Evolutionary conservation across 2,888 invertebrate genomes (phyloP).

Genomic region (Tetropium fuscum): DNA sequence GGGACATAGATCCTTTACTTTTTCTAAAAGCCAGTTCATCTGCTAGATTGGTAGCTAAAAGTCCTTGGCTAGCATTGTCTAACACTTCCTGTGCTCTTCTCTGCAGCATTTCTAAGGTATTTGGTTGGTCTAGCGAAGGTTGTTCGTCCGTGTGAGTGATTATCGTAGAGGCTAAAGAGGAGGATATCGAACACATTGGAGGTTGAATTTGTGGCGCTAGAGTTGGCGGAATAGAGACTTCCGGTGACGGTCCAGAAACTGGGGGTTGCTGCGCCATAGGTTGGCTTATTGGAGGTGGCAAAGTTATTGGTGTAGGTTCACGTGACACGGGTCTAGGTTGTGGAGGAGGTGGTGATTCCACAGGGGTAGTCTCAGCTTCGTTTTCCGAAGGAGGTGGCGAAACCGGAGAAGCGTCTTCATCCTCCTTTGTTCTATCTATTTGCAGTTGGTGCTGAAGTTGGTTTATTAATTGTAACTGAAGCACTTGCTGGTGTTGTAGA

Average conservation of each 20-base stretch:
- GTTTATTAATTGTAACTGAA: constrained; percentile 93
- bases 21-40: constrained; percentile 90
- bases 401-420: constrained; percentile 61
- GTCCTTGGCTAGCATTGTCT: constrained; percentile 92
- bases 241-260: constrained; percentile 54
- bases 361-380: constrained; percentile 56
- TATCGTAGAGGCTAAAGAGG: constrained; percentile 86
- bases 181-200: constrained; percentile 81
- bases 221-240: constrained; percentile 65
- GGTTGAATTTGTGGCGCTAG: constrained; percentile 73
- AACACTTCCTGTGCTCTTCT: constrained; percentile 92
- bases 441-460: constrained; percentile 93
- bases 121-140: constrained; percentile 83
- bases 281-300: constrained; percentile 61
- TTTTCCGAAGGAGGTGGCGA: constrained; percentile 60
- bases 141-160: constrained; percentile 83
- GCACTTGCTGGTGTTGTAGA: constrained; percentile 94
- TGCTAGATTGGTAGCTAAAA: constrained; percentile 89
- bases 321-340: constrained; percentile 69
- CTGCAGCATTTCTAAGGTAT: constrained; percentile 93
- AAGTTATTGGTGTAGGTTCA: constrained; percentile 66
- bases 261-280: constrained; percentile 55
- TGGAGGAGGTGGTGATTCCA: constrained; percentile 55
- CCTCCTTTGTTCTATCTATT: constrained; percentile 77
- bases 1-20: constrained; percentile 82